Conservation (phyloP, 92 coral and sea anemone genomes). For the Phenganax marumi region DNA sequence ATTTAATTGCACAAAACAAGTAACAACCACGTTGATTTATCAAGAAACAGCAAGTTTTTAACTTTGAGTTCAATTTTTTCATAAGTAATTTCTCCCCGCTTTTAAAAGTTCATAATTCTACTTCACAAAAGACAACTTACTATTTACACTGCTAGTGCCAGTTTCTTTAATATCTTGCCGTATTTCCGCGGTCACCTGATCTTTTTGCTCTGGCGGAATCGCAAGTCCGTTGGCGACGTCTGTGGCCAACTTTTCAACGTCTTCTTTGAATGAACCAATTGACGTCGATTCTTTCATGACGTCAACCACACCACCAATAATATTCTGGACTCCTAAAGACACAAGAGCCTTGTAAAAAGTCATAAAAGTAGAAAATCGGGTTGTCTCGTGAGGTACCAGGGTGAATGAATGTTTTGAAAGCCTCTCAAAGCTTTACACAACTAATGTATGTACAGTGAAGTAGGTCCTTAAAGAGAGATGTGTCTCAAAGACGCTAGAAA, state of each 20-base stretch:
- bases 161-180: slow-evolving; percentile 65
- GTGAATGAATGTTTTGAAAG: no score
- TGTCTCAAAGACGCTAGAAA: no score
- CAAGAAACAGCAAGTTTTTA: no score
- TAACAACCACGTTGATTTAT: background rate
- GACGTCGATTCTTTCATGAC: slow-evolving; percentile 52
- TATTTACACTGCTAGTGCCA: slow-evolving; percentile 63
- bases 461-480: no score
- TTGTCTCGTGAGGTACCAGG: background rate
- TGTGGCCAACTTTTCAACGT: slow-evolving; percentile 43
- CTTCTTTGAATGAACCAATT: slow-evolving; percentile 50
- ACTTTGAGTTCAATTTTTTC: no score
- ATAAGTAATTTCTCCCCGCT: no score
- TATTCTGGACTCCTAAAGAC: slow-evolving; percentile 52
- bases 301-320: slow-evolving; percentile 65
- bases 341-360: slow-evolving; percentile 7
- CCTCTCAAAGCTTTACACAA: no score
- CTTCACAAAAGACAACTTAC: slow-evolving; percentile 35
- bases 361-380: slow-evolving; percentile 48
- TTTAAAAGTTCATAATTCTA: no score
- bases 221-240: slow-evolving; percentile 66
- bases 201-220: slow-evolving; percentile 70
- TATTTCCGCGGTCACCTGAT: slow-evolving; percentile 64
- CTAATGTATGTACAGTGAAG: no score
- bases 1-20: background rate